Percentiles rank a stretch among this genome's conserved stretches.
Evolutionary conservation across 2,113 vertebrate genomes (phyloP).

Genomic region (Rhodinocichla rosea): DNA sequence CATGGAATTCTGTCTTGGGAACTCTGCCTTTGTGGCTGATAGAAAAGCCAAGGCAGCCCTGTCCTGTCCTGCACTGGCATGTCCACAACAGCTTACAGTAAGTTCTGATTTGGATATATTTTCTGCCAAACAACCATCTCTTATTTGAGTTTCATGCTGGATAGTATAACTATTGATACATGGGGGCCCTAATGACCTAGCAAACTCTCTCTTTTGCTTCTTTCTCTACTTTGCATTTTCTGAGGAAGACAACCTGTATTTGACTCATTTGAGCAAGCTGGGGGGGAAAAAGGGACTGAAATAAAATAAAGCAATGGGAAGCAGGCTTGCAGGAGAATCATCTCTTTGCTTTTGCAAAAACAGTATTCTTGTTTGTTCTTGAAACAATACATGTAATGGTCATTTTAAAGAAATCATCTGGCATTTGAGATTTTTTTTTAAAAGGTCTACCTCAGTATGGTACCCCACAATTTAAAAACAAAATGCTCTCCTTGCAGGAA

Average conservation of each 20-base stretch:
- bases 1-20: not conserved
- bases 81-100: not conserved
- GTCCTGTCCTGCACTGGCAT: not conserved
- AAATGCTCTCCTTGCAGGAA: not conserved
- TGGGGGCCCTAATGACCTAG: not conserved
- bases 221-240: not conserved
- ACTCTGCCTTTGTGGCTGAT: not conserved
- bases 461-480: not conserved
- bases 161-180: not conserved
- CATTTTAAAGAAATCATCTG: not conserved
- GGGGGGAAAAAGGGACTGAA: not conserved
- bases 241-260: not conserved
- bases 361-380: not conserved
- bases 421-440: not conserved
- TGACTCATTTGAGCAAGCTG: not conserved
- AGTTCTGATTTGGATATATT: not conserved
- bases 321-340: not conserved
- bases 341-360: not conserved
- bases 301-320: not conserved
- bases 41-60: not conserved
- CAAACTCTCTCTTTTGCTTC: not conserved
- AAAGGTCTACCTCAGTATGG: not conserved
- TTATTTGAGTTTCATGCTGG: not conserved
- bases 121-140: not conserved
- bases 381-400: not conserved